Percentiles rank a stretch among this genome's conserved stretches.
phyloP scores from a whole-genome alignment of 2,888 invertebrate species.

The Tuta absoluta region DNA sequence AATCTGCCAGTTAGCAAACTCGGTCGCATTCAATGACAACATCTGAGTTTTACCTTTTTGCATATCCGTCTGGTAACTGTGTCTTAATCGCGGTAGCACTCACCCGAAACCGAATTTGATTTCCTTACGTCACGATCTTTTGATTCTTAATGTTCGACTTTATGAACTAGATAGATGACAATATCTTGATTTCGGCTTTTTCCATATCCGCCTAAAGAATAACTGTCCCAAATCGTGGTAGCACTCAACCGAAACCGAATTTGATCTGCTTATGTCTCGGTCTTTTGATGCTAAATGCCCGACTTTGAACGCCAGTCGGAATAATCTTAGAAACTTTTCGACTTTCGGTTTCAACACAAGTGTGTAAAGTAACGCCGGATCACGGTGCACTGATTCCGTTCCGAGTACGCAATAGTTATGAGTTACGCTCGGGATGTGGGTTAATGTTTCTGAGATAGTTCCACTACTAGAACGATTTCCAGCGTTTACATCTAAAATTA shows the following conservation, averaged over 20 bases:
- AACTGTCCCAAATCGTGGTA: constrained; percentile 38
- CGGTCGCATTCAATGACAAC: constrained; percentile 34
- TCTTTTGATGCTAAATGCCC: constrained; percentile 35
- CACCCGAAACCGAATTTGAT: constrained; percentile 37
- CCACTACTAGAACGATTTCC: constrained; percentile 43
- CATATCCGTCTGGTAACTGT: constrained; percentile 27
- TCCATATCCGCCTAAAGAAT: constrained; percentile 40
- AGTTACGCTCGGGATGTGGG: constrained; percentile 67
- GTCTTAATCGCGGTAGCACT: constrained; percentile 43
- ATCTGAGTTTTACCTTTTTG: not conserved
- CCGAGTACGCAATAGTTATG: constrained; percentile 64
- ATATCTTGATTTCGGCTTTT: no score
- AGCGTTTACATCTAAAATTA: constrained; percentile 34
- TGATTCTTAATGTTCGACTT: constrained; percentile 40
- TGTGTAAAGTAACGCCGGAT: constrained; percentile 58
- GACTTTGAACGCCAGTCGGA: constrained; percentile 48
- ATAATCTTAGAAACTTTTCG: constrained; percentile 51
- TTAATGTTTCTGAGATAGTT: constrained; percentile 66
- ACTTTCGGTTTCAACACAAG: constrained; percentile 70
- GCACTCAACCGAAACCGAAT: constrained; percentile 41
- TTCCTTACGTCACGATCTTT: constrained; percentile 45
- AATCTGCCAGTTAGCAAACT: constrained; percentile 12
- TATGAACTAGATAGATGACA: no score
- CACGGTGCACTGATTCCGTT: constrained; percentile 64
- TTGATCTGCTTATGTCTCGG: constrained; percentile 44